These are phyloP conservation scores for Tenthredo notha DNA, from an alignment of 2,888 invertebrate genomes.

Conservation along the genomic window DNA sequence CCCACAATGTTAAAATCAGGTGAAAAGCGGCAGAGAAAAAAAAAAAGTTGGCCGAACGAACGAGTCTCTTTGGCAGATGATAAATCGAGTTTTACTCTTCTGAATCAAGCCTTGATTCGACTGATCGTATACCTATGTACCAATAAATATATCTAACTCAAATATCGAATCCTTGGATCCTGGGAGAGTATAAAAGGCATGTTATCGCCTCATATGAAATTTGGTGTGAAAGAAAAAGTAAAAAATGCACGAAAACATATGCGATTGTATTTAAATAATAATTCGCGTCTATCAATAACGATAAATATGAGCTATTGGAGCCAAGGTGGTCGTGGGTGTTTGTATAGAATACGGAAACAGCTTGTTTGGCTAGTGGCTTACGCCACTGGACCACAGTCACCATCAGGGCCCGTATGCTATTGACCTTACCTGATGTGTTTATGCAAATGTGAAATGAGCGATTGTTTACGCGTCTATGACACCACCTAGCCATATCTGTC, in stretches of 20 bases:
- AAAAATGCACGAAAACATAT: too few relatives aligned
- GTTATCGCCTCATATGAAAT: not conserved
- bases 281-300: not conserved
- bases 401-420: slow-evolving; percentile 52
- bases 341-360: slow-evolving; percentile 52
- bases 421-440: slow-evolving; percentile 52
- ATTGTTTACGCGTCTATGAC: slow-evolving; percentile 28
- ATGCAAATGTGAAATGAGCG: slow-evolving; percentile 43
- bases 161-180: slow-evolving; percentile 6
- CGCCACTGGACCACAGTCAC: slow-evolving; percentile 31
- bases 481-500: not conserved
- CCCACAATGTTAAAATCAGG: slow-evolving; percentile 21
- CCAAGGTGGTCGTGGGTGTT: slow-evolving; percentile 31
- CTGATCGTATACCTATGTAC: not conserved
- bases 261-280: slow-evolving; percentile 7
- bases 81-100: slow-evolving; percentile 23
- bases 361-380: slow-evolving; percentile 17
- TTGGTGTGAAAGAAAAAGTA: not conserved
- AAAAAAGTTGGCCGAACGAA: not conserved
- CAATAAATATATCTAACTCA: not conserved
- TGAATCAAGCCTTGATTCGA: slow-evolving; percentile 17
- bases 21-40: not conserved
- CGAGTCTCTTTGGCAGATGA: not conserved
- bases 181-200: not conserved
- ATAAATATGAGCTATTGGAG: slow-evolving; percentile 40